Evolutionary conservation across 2,113 vertebrate genomes (phyloP).

Genomic region (Cololabis saira): DNA sequence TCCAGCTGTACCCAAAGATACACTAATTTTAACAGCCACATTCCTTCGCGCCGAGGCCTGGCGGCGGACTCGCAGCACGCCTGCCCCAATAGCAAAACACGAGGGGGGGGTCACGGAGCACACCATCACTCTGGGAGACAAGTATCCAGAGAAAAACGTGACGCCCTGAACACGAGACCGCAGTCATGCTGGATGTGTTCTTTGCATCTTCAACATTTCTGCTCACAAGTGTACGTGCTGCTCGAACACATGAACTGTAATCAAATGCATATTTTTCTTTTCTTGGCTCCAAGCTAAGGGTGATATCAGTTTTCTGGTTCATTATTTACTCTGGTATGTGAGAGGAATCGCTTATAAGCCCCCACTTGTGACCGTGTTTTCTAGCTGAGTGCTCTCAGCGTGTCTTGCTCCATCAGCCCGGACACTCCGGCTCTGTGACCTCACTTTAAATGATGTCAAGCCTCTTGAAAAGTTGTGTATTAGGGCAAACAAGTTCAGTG

Average conservation of each 20-base stretch:
- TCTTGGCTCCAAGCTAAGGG: not conserved
- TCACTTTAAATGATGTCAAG: conserved; percentile 50
- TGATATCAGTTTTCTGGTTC: conserved; percentile 15
- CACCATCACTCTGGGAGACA: conserved; percentile 60
- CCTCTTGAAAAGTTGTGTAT: conserved; percentile 47
- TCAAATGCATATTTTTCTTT: conserved; percentile 2
- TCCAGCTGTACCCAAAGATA: conserved; percentile 57
- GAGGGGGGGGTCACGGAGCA: conserved; percentile 55
- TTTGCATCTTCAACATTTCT: too few relatives aligned
- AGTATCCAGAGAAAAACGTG: conserved; percentile 71
- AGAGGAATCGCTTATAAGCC: too few relatives aligned
- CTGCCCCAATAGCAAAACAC: conserved; percentile 64
- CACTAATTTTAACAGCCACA: conserved; percentile 67
- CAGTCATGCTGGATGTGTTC: conserved; percentile 8
- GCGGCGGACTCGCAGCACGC: conserved; percentile 38
- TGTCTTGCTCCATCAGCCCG: conserved; percentile 25
- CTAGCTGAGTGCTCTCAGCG: not conserved
- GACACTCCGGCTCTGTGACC: conserved; percentile 43
- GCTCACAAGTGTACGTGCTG: too few relatives aligned
- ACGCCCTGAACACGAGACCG: conserved; percentile 44
- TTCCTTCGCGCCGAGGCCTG: conserved; percentile 64
- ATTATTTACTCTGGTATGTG: conserved; percentile 6
- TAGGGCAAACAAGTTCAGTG: conserved; percentile 38
- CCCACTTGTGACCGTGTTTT: not conserved
- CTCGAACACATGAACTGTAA: not conserved